Conservation (phyloP, 1,140 invertebrate genomes). For the Cyphomyrmex costatus region DNA sequence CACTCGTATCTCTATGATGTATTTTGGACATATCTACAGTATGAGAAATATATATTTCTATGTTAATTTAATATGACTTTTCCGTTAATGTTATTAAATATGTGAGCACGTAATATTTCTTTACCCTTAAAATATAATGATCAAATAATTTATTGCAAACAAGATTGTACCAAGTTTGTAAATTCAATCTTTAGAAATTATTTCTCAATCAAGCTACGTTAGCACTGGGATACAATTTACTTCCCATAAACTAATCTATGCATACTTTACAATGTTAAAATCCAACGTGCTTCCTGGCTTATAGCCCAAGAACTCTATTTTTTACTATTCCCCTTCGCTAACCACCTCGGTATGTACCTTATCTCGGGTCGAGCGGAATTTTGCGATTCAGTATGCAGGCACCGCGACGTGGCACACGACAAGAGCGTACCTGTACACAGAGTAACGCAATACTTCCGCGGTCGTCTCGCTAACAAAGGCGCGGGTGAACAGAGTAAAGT, state of each 20-base stretch:
- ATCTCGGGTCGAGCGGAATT: slow-evolving; percentile 60
- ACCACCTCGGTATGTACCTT: slow-evolving; percentile 39
- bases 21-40: too few relatives aligned
- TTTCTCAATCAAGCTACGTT: slow-evolving; percentile 13
- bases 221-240: slow-evolving; percentile 21
- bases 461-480: slow-evolving; percentile 53
- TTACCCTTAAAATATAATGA: not conserved
- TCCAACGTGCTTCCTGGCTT: slow-evolving; percentile 19
- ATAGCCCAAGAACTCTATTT: slow-evolving; percentile 41
- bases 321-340: slow-evolving; percentile 29
- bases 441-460: slow-evolving; percentile 61
- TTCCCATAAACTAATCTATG: slow-evolving; percentile 32
- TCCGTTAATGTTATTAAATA: not conserved
- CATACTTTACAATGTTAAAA: slow-evolving; percentile 20
- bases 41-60: too few relatives aligned
- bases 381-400: slow-evolving; percentile 60
- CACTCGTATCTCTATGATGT: too few relatives aligned
- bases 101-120: not conserved
- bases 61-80: not conserved
- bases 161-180: not conserved
- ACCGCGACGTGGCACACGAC: slow-evolving; percentile 46
- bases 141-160: slow-evolving; percentile 5
- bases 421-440: slow-evolving; percentile 38
- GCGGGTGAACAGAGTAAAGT: slow-evolving; percentile 21
- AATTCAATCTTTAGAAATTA: not conserved